Base-by-base conservation (phyloP, 2,888 invertebrate genomes). In the Iphiclides podalirius region DNA sequence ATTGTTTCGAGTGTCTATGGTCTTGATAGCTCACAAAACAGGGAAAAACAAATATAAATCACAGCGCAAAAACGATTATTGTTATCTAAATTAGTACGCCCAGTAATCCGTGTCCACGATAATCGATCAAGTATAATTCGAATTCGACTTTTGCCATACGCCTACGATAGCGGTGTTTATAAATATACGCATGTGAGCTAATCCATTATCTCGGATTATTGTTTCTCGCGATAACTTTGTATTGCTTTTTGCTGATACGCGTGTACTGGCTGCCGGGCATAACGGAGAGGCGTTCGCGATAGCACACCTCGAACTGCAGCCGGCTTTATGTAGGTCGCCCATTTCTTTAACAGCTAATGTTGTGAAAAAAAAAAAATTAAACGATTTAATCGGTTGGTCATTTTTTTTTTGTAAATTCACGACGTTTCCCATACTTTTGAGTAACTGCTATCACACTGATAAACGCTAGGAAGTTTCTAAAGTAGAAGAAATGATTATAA, bases 171-270 rank as follows among this genome's bases (percentile, higher is more conserved):
- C 75, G 71, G 73, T 78, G 75, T 86, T 85, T 86, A 81, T 79
- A 84, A 83, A 86, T 82, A 83, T 74, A 67, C 75, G 59, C 60
- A 31, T 68, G 67, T 70, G 74, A 70, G 81, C 67, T 87, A 87
- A 87, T 87, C 86, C 87, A 75, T 80, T 83, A 87, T 85, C 81
- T 75, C 62, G 86, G 87, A 87, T 87, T 87, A 87, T 79, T 79
- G 80, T 77, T 75, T 61, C 55, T 52, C 59, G 65, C 80, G 85
- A 85, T 86, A 86, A 83, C 73, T 70, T 63, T 69, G 70, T 66
- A 72, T 77, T 72, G 72, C 73, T 69, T 69, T 66, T 64, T 63
- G 57, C 61, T 61, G 67, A 69, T 74, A 72, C 57, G 52, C 23
- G 13, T 41, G 41, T 42, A n/a, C n/a, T n/a, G n/a, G n/a, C n/a